Evolutionary conservation across 35 echinoderm and acorn worm species (phyloP).

Genomic region (Amphiura filiformis): DNA sequence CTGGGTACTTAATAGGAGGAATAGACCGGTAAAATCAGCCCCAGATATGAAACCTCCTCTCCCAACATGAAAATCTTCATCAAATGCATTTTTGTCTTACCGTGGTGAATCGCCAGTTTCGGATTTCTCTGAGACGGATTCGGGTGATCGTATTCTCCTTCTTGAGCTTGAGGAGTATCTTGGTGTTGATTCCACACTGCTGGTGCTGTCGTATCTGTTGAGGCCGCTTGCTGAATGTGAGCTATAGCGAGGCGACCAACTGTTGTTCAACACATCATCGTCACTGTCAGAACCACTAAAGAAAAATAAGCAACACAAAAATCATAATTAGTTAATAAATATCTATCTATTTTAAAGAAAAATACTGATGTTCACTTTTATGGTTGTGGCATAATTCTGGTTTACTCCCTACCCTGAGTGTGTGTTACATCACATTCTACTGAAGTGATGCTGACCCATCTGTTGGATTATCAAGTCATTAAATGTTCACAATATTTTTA

Average conservation of each 20-base stretch:
- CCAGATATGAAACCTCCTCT: no score
- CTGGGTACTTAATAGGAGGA: no score
- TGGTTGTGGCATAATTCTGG: no score
- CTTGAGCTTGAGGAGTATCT: neutral
- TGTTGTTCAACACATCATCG: slow-evolving; percentile 24
- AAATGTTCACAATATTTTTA: no score
- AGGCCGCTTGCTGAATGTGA: slow-evolving; percentile 37
- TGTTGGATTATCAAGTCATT: no score
- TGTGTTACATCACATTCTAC: no score
- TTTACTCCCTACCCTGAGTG: no score
- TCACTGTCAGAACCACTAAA: slow-evolving; percentile 32
- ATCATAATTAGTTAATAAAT: neutral
- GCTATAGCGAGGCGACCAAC: neutral
- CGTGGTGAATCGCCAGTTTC: slow-evolving; percentile 16
- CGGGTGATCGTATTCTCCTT: slow-evolving; percentile 15
- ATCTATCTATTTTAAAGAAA: neutral
- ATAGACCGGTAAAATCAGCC: no score
- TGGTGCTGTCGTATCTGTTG: slow-evolving; percentile 23
- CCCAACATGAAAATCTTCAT: neutral
- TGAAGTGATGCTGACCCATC: no score
- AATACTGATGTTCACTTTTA: no score
- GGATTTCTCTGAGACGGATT: slow-evolving; percentile 33
- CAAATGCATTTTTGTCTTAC: neutral
- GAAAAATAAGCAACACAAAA: neutral
- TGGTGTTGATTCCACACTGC: slow-evolving; percentile 45